Percentiles rank a stretch among this genome's conserved stretches.
Evolutionary conservation across 1,140 invertebrate species (phyloP).

Genomic region (Megalopta genalis): DNA sequence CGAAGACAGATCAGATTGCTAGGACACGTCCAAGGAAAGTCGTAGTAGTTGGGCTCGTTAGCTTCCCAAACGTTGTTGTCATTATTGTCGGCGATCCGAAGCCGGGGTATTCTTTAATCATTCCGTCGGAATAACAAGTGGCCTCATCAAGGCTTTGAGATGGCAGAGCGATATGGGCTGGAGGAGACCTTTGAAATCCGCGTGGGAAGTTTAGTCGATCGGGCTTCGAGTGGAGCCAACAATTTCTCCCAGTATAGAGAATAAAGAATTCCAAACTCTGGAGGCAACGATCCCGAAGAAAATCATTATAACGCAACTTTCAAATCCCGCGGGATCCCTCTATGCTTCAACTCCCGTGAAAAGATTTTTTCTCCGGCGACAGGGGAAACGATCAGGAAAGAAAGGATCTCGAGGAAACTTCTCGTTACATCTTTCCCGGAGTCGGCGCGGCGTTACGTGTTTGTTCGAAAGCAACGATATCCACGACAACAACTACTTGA

Average conservation of each 20-base stretch:
- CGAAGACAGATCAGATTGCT: too few relatives aligned
- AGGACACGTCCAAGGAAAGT: too few relatives aligned
- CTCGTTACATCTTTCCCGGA: constrained; percentile 42
- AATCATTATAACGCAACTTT: constrained; percentile 58
- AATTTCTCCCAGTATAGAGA: background rate
- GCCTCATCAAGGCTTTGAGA: background rate
- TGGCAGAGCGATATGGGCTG: background rate
- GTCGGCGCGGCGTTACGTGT: background rate
- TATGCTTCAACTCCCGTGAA: constrained; percentile 13
- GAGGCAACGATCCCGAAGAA: constrained; percentile 13
- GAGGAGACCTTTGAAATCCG: background rate
- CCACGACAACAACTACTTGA: constrained; percentile 41
- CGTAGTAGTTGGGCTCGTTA: background rate
- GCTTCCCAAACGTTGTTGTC: background rate
- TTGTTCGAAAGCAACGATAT: constrained; percentile 51
- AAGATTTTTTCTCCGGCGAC: constrained; percentile 34
- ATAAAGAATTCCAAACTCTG: constrained; percentile 22
- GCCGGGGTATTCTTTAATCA: background rate
- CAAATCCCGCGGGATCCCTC: constrained; percentile 40
- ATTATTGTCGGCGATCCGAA: background rate
- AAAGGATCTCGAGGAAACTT: constrained; percentile 36
- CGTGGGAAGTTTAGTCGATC: background rate
- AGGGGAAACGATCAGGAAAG: constrained; percentile 22
- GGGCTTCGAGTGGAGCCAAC: background rate
- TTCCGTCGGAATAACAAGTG: background rate